Evolutionary conservation across 2,888 invertebrate genomes (phyloP).

Genomic region (Agriotes lineatus): DNA sequence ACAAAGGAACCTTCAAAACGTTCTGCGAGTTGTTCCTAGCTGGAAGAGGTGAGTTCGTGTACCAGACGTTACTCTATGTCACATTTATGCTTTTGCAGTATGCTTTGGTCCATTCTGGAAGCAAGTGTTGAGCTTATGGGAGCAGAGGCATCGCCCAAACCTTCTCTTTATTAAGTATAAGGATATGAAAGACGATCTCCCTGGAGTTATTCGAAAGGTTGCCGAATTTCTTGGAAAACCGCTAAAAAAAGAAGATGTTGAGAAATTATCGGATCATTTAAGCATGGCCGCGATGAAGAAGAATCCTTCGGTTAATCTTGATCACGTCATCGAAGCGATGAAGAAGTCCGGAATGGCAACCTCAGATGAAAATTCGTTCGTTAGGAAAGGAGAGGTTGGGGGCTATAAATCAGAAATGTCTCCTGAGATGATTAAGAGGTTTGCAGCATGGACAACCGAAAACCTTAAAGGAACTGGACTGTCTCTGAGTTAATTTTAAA

Average conservation of each 20-base stretch:
- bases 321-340: background rate
- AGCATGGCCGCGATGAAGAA: conserved; percentile 68
- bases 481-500: background rate
- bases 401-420: conserved; percentile 25
- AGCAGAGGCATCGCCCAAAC: conserved; percentile 44
- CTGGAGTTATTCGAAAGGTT: conserved; percentile 33
- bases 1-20: too few relatives aligned
- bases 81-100: too few relatives aligned
- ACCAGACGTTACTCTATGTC: background rate
- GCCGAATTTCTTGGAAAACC: conserved; percentile 37
- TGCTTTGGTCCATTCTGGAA: too few relatives aligned
- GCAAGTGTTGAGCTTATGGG: too few relatives aligned
- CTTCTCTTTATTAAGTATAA: conserved; percentile 49
- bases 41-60: too few relatives aligned
- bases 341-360: background rate
- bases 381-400: conserved; percentile 28
- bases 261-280: conserved; percentile 64
- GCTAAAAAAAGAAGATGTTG: conserved; percentile 59
- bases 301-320: conserved; percentile 66
- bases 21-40: too few relatives aligned
- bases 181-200: conserved; percentile 48
- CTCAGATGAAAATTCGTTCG: background rate
- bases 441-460: conserved; percentile 26
- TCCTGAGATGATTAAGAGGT: conserved; percentile 8
- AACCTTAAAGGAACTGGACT: conserved; percentile 9